Evolutionary conservation across 2,888 invertebrate genomes (phyloP).

Genomic region (Osmoderma eremita): DNA sequence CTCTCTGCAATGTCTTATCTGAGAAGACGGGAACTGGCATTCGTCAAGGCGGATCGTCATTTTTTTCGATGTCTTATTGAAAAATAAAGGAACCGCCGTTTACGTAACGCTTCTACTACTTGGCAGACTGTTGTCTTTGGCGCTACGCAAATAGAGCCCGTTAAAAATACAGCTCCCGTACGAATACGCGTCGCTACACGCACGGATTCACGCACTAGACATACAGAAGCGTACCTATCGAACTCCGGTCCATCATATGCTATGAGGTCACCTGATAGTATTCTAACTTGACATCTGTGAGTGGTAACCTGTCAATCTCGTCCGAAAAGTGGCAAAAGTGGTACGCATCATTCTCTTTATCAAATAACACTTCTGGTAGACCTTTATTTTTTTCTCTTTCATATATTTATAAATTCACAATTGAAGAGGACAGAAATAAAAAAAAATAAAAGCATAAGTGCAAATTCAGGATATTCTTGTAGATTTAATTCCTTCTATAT

Average conservation of each 20-base stretch:
- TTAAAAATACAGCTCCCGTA: constrained; percentile 33
- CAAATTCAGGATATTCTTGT: no score
- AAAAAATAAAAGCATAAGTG: background rate
- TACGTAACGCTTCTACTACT: constrained; percentile 35
- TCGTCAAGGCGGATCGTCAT: background rate
- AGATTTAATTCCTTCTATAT: no score
- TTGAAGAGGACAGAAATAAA: background rate
- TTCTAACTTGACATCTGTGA: constrained; percentile 1
- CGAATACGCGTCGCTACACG: constrained; percentile 1
- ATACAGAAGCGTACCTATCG: no score
- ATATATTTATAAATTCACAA: no score
- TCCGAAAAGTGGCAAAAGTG: no score
- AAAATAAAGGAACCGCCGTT: constrained; percentile 29
- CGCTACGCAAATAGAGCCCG: constrained; percentile 34
- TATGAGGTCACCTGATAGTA: background rate
- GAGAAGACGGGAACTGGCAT: no score
- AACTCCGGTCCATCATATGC: background rate
- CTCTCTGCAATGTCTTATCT: background rate
- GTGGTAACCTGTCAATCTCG: no score
- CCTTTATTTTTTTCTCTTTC: no score
- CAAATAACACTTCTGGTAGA: no score
- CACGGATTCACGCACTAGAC: constrained; percentile 9
- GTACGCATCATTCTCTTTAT: no score
- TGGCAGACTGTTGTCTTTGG: constrained; percentile 37
- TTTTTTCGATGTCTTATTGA: constrained; percentile 24